Conservation (phyloP, 2,888 invertebrate species). For the Uropetala carovei region DNA sequence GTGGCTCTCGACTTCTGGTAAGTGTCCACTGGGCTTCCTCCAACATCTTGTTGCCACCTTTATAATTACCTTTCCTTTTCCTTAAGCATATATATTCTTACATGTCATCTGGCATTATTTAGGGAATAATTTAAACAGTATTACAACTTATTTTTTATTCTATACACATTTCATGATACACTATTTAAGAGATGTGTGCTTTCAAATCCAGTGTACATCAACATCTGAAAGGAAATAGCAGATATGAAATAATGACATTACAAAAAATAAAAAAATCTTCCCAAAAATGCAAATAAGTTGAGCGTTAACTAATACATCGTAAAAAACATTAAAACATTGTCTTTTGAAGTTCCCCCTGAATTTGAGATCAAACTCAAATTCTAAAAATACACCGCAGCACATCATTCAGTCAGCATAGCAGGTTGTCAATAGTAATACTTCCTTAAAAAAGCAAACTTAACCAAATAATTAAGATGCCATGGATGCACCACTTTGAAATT, state of each 20-base stretch:
- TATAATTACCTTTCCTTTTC: not conserved
- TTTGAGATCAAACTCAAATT: conserved; percentile 9
- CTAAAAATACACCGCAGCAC: not conserved
- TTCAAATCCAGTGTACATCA: conserved; percentile 56
- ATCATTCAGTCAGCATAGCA: conserved; percentile 40
- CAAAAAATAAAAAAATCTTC: conserved; percentile 51
- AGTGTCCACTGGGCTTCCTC: too few species aligned
- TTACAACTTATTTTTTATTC: conserved; percentile 60
- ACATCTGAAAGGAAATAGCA: conserved; percentile 37
- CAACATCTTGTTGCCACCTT: too few species aligned
- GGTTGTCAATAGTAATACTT: not conserved
- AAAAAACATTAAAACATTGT: conserved; percentile 15
- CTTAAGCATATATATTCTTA: not conserved
- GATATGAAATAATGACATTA: conserved; percentile 7
- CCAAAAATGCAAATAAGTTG: conserved; percentile 55
- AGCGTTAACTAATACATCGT: conserved; percentile 53
- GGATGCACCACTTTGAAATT: not conserved
- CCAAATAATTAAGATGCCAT: not conserved
- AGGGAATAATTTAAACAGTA: not conserved
- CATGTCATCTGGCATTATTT: too few species aligned
- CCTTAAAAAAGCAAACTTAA: conserved; percentile 4
- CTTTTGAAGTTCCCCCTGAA: conserved; percentile 3
- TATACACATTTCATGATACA: conserved; percentile 60
- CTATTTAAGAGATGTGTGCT: conserved; percentile 62
- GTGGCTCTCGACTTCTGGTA: too few species aligned